Conservation (phyloP, 2,888 invertebrate genomes). For the Nomada fucata region DNA sequence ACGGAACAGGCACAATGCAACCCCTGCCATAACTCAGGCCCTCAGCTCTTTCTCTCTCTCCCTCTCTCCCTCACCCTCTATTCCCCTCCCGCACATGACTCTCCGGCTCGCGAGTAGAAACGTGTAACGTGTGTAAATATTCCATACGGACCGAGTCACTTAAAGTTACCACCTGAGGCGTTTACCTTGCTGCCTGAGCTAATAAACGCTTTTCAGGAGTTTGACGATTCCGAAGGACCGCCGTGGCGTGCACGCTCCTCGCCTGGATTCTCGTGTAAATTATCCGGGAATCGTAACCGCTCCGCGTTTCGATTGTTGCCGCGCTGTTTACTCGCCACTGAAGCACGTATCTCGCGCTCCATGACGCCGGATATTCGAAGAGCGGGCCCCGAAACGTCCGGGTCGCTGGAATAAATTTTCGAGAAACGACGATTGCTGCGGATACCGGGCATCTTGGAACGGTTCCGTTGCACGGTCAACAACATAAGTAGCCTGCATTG, state of each 20-base stretch:
- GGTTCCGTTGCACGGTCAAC: too few species aligned
- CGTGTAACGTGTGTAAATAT: constrained; percentile 59
- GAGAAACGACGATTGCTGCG: too few species aligned
- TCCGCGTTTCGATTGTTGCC: constrained; percentile 47
- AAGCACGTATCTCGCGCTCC: constrained; percentile 18
- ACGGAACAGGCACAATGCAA: constrained; percentile 72
- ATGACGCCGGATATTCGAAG: background rate
- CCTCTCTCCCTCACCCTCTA: background rate
- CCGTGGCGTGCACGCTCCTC: background rate
- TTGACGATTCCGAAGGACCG: constrained; percentile 50
- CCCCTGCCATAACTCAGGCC: constrained; percentile 68
- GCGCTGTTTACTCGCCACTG: constrained; percentile 39
- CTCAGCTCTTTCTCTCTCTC: background rate
- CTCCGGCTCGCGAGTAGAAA: background rate
- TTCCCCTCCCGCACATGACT: background rate
- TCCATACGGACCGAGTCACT: constrained; percentile 57
- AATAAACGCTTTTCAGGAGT: constrained; percentile 54
- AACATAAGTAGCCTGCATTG: too few species aligned
- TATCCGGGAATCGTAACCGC: constrained; percentile 44
- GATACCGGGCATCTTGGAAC: too few species aligned
- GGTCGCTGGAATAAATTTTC: constrained; percentile 9
- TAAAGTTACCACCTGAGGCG: constrained; percentile 61
- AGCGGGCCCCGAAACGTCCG: background rate
- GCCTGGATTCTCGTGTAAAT: constrained; percentile 47
- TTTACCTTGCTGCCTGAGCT: constrained; percentile 58